Conservation (phyloP, 23 tunicate genomes). For the Ascidia mentula region DNA sequence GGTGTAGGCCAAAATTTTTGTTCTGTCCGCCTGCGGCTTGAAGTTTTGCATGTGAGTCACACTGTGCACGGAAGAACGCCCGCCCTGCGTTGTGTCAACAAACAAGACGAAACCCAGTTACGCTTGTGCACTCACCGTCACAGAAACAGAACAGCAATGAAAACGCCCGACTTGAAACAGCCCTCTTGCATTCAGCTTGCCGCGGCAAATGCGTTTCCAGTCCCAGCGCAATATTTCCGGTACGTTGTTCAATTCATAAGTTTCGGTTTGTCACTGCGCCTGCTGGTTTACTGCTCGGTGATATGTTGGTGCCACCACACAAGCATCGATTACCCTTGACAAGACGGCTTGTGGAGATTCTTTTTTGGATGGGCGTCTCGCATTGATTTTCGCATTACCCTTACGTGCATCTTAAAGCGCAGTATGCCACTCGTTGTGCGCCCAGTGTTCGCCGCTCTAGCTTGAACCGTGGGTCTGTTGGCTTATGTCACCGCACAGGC, state of each 20-base stretch:
- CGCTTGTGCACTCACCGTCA: neutral
- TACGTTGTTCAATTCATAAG: conserved; percentile 1
- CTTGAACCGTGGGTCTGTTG: neutral
- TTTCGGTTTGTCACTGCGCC: conserved; percentile 1
- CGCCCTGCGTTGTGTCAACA: conserved; percentile 8
- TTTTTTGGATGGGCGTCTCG: too few relatives aligned
- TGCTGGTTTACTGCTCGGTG: neutral
- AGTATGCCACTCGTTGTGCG: neutral
- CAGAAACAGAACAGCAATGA: neutral
- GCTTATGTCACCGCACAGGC: neutral
- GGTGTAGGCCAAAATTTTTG: neutral
- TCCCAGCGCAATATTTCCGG: neutral
- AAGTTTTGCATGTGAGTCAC: neutral
- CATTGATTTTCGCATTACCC: neutral
- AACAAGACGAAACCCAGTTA: neutral
- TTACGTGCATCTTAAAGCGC: neutral
- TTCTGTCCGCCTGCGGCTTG: too few relatives aligned
- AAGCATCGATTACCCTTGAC: too few relatives aligned
- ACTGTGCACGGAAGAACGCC: conserved; percentile 3
- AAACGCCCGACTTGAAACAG: neutral
- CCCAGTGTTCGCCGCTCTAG: neutral
- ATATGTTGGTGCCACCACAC: too few relatives aligned
- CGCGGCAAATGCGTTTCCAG: neutral
- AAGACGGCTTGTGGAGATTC: too few relatives aligned
- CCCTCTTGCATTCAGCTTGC: neutral